Conservation (phyloP, 2,797 vertebrate genomes). For the Clarias laeviceps region DNA sequence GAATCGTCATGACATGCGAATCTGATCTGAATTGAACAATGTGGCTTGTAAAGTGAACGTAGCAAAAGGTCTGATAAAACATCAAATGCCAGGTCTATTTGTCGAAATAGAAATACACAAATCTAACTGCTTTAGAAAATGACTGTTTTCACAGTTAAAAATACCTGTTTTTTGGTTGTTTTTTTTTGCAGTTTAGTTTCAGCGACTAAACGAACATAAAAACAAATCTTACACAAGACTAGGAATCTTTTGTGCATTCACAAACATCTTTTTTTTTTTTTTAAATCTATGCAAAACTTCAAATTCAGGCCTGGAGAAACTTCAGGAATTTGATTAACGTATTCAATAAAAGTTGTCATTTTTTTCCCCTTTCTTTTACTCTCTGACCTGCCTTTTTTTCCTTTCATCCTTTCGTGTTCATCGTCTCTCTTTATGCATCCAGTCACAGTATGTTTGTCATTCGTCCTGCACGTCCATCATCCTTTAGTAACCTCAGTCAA, state of each 20-base stretch:
- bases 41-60: too few relatives aligned
- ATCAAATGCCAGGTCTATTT: neutral
- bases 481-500: slow-evolving; percentile 37
- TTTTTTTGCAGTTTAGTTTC: neutral
- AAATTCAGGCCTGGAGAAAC: neutral
- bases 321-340: neutral
- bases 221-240: neutral
- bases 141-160: neutral
- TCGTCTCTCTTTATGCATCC: slow-evolving; percentile 34
- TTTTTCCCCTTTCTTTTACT: slow-evolving; percentile 10
- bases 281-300: neutral
- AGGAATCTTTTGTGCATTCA: neutral
- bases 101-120: neutral
- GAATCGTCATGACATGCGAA: too few relatives aligned
- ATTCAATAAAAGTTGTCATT: neutral
- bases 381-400: slow-evolving; percentile 4
- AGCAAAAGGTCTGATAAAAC: neutral
- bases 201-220: neutral
- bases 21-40: too few relatives aligned
- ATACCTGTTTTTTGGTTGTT: neutral
- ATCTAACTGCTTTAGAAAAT: neutral
- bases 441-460: slow-evolving; percentile 44
- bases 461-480: slow-evolving; percentile 42
- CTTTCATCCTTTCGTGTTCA: slow-evolving; percentile 6
- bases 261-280: neutral